A percentile compares a stretch with the other conserved stretches of the same genome.
These are phyloP conservation scores for Chiridota heheva DNA, from an alignment of 35 echinoderm and acorn worm genomes.

Conservation along the genomic window DNA sequence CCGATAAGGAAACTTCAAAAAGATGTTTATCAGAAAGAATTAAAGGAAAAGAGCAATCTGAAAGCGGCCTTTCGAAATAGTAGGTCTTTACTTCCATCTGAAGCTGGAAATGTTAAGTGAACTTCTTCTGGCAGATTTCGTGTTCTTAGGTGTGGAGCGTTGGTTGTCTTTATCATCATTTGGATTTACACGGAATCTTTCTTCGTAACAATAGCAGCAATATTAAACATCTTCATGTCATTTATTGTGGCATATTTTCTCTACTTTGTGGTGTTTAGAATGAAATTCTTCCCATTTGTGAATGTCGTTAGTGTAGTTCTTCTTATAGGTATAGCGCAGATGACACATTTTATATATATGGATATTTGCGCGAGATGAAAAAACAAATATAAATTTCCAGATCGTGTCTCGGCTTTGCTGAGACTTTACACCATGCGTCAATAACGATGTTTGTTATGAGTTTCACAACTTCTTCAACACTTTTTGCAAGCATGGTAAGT, in stretches of 20 bases:
- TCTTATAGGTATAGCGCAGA: conserved; percentile 63
- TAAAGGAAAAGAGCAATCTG: no score
- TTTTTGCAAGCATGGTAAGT: conserved; percentile 45
- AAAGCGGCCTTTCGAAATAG: no score
- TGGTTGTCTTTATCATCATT: conserved; percentile 29
- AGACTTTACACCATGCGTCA: conserved; percentile 43
- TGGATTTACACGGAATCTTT: conserved; percentile 50
- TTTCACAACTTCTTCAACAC: conserved; percentile 49
- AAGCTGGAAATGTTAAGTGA: conserved; percentile 39
- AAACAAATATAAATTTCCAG: neutral
- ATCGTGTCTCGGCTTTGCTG: conserved; percentile 6
- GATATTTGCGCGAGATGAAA: conserved; percentile 56
- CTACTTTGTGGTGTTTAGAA: conserved; percentile 36
- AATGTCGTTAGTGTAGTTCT: conserved; percentile 46
- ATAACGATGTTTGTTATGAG: conserved; percentile 72
- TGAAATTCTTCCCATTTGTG: conserved; percentile 54
- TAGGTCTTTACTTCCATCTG: conserved; percentile 17
- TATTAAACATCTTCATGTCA: conserved; percentile 39
- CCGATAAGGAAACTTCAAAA: no score
- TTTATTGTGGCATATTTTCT: conserved; percentile 52
- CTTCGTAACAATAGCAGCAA: conserved; percentile 45
- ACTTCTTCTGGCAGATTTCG: conserved; percentile 20
- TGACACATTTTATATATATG: conserved; percentile 61
- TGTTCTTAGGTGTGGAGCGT: conserved; percentile 30
- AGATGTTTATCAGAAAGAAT: no score